Evolutionary conservation across 1,140 invertebrate species (phyloP), one percentile per base, ranked within the genome.

Genomic region (Diuraphis noxia): DNA sequence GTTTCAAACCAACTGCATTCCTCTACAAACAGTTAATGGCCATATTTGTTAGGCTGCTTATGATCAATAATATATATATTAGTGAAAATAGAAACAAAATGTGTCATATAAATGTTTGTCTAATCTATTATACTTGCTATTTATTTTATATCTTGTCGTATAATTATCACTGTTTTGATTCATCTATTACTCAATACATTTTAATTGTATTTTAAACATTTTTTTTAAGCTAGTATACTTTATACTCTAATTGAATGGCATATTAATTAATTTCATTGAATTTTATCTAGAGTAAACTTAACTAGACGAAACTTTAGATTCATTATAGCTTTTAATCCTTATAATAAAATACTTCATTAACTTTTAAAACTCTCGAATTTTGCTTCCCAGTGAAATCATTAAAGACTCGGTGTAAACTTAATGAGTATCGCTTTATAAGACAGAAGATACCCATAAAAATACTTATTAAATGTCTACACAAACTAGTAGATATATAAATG

Each of bases 281-380:
- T 17, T n/a, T n/a, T 72, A 72, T 72, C n/a, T 72, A 72, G 5
- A 72, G 34, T 72, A 34, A 72, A 72, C 56, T 72, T 72, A 72
- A 72, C 56, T 72, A 72, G 56, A 13, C 30, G 4, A 72, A 72
- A 72, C 56, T 72, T 72, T n/a, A 72, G 56, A 72, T 72, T 72
- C 56, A 72, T 72, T 72, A 72, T 30, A 72, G 56, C 56, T n/a
- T 72, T 72, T 72, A 72, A 72, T 72, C 56, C 56, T 72, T 72
- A 72, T 72, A 72, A 72, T 72, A 34, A 72, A 72, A 72, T n/a
- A 72, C 56, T 72, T 72, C 56, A 72, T 72, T 72, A n/a, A 72
- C 56, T 72, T 72, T 72, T 72, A 10, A n/a, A 72, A 34, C 56
- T 72, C 56, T 72, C 19, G 56, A 72, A 10, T n/a, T 72, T 72